Evolutionary conservation across 2,888 invertebrate genomes (phyloP).

Genomic region (Chironomus riparius): DNA sequence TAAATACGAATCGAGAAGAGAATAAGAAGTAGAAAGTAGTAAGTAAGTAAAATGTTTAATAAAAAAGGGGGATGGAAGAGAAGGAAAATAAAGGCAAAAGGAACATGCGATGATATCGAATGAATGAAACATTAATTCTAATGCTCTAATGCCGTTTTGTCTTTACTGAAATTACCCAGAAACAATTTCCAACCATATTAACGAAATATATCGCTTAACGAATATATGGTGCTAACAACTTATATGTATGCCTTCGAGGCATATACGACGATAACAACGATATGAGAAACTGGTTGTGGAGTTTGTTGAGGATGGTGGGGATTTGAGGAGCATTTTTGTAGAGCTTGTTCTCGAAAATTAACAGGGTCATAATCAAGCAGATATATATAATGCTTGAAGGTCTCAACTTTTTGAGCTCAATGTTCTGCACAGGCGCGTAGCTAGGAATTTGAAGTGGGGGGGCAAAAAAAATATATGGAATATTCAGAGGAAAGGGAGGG

Average conservation of each 20-base stretch:
- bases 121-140: conserved; percentile 25
- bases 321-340: too few relatives aligned
- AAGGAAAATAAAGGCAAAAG: not conserved
- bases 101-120: conserved; percentile 13
- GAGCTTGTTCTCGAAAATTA: too few relatives aligned
- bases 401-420: too few relatives aligned
- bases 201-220: conserved; percentile 10
- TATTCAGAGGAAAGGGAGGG: too few relatives aligned
- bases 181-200: conserved; percentile 13
- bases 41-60: not conserved
- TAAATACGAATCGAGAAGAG: not conserved
- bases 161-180: conserved; percentile 17
- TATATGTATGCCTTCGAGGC: conserved; percentile 1
- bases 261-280: not conserved
- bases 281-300: not conserved
- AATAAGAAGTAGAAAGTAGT: not conserved
- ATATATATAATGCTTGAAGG: too few relatives aligned
- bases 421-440: too few relatives aligned
- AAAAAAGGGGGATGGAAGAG: not conserved
- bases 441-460: too few relatives aligned
- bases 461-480: too few relatives aligned
- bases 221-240: conserved; percentile 14
- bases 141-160: conserved; percentile 11
- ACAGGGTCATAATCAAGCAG: too few relatives aligned
- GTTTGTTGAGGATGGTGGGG: not conserved